These are phyloP conservation scores for Eristalinus sepulchralis DNA, from an alignment of 2,888 invertebrate genomes.

Conservation along the genomic window DNA sequence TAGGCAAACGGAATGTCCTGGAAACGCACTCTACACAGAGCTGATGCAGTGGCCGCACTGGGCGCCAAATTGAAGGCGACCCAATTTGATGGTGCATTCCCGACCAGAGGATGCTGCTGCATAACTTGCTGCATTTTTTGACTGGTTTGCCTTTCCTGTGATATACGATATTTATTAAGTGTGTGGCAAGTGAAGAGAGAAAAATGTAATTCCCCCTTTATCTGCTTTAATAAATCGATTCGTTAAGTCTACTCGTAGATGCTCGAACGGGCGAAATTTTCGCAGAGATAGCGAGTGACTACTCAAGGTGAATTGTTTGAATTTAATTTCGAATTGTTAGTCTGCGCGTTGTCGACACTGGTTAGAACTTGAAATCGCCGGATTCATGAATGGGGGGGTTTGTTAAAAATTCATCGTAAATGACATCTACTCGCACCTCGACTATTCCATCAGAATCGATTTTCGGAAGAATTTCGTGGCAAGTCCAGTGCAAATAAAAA, in stretches of 20 bases:
- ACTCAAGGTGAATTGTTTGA: neutral
- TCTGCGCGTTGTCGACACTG: too few species aligned
- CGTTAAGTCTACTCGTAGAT: neutral
- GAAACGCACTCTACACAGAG: conserved; percentile 82
- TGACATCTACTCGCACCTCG: too few species aligned
- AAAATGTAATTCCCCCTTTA: neutral
- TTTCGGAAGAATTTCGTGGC: too few species aligned
- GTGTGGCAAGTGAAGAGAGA: conserved; percentile 72
- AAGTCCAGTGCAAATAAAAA: too few species aligned
- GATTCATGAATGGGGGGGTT: too few species aligned
- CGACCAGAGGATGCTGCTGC: neutral
- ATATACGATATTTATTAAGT: conserved; percentile 58
- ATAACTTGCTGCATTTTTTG: neutral
- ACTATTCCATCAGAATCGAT: too few species aligned
- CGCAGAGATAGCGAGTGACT: neutral
- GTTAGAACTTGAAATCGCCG: too few species aligned
- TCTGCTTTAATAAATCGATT: neutral
- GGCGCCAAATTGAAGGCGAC: conserved; percentile 12
- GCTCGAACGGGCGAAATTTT: neutral
- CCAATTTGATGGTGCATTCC: neutral
- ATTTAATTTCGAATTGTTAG: too few species aligned
- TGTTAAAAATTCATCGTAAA: too few species aligned
- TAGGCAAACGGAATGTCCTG: conserved; percentile 85
- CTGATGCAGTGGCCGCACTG: conserved; percentile 84
- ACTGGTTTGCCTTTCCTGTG: conserved; percentile 55